Percentiles rank a stretch among this genome's conserved stretches.
These are phyloP conservation scores for Leuciscus idus DNA, from an alignment of 2,113 vertebrate genomes.

Conservation along the genomic window DNA sequence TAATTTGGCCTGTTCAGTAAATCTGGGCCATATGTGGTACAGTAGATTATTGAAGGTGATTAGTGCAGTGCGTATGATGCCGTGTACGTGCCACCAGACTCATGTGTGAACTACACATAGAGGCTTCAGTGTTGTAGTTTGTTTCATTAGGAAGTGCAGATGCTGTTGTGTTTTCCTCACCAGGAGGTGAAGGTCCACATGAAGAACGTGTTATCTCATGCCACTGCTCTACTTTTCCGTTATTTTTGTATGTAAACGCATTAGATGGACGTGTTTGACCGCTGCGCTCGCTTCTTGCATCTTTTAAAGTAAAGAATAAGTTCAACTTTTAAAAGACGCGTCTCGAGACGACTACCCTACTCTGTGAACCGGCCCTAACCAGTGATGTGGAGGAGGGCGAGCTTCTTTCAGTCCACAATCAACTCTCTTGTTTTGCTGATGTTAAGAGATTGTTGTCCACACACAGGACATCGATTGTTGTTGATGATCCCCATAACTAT, in stretches of 20 bases:
- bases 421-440: conserved; percentile 12
- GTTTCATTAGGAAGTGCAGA: not conserved
- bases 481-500: conserved; percentile 10
- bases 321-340: no score
- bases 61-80: no score
- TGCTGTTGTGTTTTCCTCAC: not conserved
- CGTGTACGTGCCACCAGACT: not conserved
- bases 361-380: not conserved
- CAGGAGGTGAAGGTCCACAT: not conserved
- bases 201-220: not conserved
- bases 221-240: no score
- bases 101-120: no score
- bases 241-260: no score
- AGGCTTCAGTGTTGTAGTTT: not conserved
- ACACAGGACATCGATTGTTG: not conserved
- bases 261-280: no score
- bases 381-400: conserved; percentile 13
- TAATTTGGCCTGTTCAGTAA: no score
- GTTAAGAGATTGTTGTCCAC: conserved; percentile 13
- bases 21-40: no score
- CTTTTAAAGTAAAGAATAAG: no score
- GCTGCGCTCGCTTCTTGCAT: no score
- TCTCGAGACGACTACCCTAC: no score
- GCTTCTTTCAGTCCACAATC: conserved; percentile 34
- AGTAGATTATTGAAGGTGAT: no score